phyloP scores from a whole-genome alignment of 2,888 invertebrate genomes.

The Trichacis sp. region DNA sequence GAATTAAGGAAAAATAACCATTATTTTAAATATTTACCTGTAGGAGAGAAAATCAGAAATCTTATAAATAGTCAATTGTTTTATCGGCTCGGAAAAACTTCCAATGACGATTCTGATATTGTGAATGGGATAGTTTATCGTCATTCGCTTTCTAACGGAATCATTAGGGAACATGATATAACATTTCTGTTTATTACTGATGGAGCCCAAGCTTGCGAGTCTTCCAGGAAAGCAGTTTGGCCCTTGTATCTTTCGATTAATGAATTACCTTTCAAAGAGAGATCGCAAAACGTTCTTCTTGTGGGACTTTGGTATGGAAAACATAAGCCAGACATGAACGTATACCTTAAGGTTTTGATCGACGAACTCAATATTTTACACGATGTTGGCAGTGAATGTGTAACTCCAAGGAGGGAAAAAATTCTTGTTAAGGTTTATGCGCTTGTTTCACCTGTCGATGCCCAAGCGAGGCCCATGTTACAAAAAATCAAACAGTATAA shows the following conservation, averaged over 20 bases:
- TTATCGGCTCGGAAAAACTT: slow-evolving; percentile 6
- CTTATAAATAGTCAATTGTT: slow-evolving; percentile 13
- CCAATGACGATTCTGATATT: slow-evolving; percentile 9
- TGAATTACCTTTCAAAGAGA: slow-evolving; percentile 26
- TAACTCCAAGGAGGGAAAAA: not conserved
- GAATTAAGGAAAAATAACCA: slow-evolving; percentile 2
- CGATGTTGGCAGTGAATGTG: slow-evolving; percentile 10
- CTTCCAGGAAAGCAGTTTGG: slow-evolving; percentile 30
- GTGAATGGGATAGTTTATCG: slow-evolving; percentile 11
- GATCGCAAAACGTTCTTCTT: slow-evolving; percentile 15
- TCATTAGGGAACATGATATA: slow-evolving; percentile 26
- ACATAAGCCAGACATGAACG: slow-evolving; percentile 11
- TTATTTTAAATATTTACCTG: slow-evolving; percentile 10
- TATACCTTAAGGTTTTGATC: slow-evolving; percentile 22
- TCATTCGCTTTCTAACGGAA: not conserved
- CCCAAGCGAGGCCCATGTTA: slow-evolving; percentile 12
- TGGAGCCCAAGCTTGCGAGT: slow-evolving; percentile 25
- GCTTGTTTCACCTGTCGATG: slow-evolving; percentile 20
- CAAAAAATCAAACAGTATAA: slow-evolving; percentile 26
- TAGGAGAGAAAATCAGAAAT: slow-evolving; percentile 9
- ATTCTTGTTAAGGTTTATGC: slow-evolving; percentile 15
- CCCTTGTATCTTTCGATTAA: slow-evolving; percentile 32
- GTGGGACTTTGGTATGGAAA: slow-evolving; percentile 14
- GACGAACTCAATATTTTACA: slow-evolving; percentile 21
- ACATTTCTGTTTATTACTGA: slow-evolving; percentile 32